These are phyloP conservation scores for Gorsachius magnificus DNA, from an alignment of 2,797 vertebrate species.

Conservation along the genomic window DNA sequence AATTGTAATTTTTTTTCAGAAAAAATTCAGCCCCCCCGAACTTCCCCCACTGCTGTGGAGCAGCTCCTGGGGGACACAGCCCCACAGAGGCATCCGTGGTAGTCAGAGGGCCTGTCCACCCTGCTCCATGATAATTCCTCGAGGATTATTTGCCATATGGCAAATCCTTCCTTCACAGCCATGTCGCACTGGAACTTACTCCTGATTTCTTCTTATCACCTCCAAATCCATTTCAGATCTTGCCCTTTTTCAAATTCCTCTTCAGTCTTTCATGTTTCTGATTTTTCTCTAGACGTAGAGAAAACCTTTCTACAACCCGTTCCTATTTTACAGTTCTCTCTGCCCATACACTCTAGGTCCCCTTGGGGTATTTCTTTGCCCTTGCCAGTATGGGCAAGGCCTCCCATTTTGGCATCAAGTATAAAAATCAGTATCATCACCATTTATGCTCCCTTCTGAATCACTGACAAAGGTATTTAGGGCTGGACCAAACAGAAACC, in stretches of 20 bases:
- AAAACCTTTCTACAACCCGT: background rate
- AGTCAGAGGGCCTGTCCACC: background rate
- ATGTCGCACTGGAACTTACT: background rate
- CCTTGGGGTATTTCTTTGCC: background rate
- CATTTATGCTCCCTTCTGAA: background rate
- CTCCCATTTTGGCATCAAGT: background rate
- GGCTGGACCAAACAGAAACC: background rate
- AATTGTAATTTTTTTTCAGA: background rate
- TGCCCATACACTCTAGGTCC: background rate
- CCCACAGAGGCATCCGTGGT: background rate
- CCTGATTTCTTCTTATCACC: background rate
- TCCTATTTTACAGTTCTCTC: background rate
- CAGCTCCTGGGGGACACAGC: background rate
- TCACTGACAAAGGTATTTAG: background rate
- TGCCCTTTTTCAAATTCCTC: background rate
- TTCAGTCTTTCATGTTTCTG: background rate
- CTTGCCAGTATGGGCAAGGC: background rate
- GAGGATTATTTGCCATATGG: conserved; percentile 14
- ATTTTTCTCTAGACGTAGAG: background rate
- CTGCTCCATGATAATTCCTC: background rate
- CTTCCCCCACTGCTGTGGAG: background rate
- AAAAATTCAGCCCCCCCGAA: background rate
- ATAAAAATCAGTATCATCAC: background rate
- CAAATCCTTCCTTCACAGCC: background rate
- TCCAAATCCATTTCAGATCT: background rate